Percentiles rank a stretch among this genome's conserved stretches.
Evolutionary conservation across 2,888 invertebrate genomes (phyloP).

Genomic region (Netelia fuscicornis): DNA sequence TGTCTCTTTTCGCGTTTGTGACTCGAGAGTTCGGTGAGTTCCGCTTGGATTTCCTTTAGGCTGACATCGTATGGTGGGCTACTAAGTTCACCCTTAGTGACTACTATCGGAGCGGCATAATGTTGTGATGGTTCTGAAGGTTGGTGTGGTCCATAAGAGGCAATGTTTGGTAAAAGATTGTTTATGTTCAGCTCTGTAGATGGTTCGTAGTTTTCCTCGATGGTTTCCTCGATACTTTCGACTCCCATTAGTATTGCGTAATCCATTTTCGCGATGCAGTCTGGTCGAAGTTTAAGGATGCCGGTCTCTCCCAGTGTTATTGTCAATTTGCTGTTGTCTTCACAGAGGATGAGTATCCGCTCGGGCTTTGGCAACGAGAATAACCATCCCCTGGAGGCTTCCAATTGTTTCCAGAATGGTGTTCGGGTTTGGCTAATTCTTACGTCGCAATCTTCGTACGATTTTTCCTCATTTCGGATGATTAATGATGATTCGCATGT

Average conservation of each 20-base stretch:
- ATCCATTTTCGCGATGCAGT: not conserved
- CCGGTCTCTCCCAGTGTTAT: not conserved
- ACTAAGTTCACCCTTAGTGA: not conserved
- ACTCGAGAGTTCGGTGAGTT: not conserved
- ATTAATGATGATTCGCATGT: not conserved
- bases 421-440: not conserved
- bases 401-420: not conserved
- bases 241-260: not conserved
- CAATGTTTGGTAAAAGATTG: not conserved
- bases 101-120: not conserved
- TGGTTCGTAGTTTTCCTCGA: not conserved
- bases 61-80: not conserved
- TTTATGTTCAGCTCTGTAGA: not conserved
- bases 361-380: not conserved
- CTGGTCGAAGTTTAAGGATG: not conserved
- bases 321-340: not conserved
- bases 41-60: not conserved
- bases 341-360: not conserved
- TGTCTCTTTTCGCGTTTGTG: not conserved
- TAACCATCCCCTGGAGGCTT: not conserved
- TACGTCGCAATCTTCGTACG: not conserved
- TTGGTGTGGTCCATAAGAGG: not conserved
- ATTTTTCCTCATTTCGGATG: not conserved
- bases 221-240: not conserved
- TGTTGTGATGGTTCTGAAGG: not conserved